phyloP scores from a whole-genome alignment of 2,113 vertebrate species.

The Oryzias melastigma region DNA sequence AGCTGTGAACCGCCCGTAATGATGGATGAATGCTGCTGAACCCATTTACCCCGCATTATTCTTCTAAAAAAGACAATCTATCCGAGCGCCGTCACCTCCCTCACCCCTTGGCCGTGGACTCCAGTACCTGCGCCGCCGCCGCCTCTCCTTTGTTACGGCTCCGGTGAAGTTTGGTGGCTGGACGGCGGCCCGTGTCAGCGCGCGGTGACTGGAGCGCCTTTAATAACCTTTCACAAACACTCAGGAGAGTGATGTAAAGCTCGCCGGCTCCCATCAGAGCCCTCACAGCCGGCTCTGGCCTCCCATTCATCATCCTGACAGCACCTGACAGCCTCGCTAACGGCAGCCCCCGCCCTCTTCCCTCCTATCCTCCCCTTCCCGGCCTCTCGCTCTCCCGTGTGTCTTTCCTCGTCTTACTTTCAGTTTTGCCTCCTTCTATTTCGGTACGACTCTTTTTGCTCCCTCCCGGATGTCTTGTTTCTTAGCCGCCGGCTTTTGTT shows the following conservation, averaged over 20 bases:
- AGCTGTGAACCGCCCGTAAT: conserved; percentile 19
- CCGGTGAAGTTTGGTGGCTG: conserved; percentile 53
- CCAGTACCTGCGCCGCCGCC: conserved; percentile 11
- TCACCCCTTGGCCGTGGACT: conserved; percentile 8
- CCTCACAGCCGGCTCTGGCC: conserved; percentile 59
- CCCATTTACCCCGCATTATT: conserved; percentile 54
- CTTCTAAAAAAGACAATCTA: conserved; percentile 41
- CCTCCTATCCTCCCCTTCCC: conserved; percentile 32
- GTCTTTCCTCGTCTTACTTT: conserved; percentile 30
- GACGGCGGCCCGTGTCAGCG: conserved; percentile 33
- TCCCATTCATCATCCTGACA: conserved; percentile 70
- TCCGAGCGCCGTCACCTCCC: conserved; percentile 32
- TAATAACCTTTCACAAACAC: conserved; percentile 79
- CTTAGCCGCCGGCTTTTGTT: conserved; percentile 22
- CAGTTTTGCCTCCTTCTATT: conserved; percentile 42
- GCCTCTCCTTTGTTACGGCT: conserved; percentile 13
- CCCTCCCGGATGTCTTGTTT: conserved; percentile 10
- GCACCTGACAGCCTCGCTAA: conserved; percentile 56
- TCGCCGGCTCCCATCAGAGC: conserved; percentile 65
- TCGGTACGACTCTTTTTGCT: conserved; percentile 27
- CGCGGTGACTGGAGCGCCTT: conserved; percentile 69
- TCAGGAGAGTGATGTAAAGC: conserved; percentile 70
- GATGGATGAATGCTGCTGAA: conserved; percentile 59
- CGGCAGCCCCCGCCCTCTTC: conserved; percentile 20
- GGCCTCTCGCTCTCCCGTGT: conserved; percentile 43